phyloP scores from a whole-genome alignment of 2,113 vertebrate genomes.

The Cacatua alba region DNA sequence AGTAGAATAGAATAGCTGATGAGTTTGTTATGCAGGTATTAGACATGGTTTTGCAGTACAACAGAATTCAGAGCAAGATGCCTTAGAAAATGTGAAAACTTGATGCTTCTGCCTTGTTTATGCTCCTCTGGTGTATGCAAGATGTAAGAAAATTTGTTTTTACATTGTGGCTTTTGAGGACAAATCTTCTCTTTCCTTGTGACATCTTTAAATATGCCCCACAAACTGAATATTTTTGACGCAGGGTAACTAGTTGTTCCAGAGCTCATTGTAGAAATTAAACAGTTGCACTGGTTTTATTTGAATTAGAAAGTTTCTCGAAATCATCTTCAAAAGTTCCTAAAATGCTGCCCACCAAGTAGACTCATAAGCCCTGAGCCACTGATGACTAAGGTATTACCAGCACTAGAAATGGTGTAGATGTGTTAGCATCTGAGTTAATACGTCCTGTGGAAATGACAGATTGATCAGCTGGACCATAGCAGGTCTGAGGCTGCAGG shows the following conservation, averaged over 20 bases:
- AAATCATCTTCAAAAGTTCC: neutral
- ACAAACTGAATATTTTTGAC: neutral
- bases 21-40: neutral
- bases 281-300: rapidly evolving
- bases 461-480: neutral
- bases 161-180: neutral
- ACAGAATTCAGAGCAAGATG: neutral
- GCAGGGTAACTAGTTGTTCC: neutral
- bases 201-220: neutral
- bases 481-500: neutral
- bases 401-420: neutral
- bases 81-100: neutral
- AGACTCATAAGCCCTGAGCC: neutral
- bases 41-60: neutral
- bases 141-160: neutral
- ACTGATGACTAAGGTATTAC: neutral
- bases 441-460: neutral
- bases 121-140: neutral
- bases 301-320: neutral
- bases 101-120: neutral
- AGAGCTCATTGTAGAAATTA: neutral
- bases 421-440: neutral
- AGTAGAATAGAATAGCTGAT: neutral
- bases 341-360: neutral
- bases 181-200: neutral